Evolutionary conservation across 2,888 invertebrate genomes (phyloP).

Genomic region (Ochropacha duplaris): DNA sequence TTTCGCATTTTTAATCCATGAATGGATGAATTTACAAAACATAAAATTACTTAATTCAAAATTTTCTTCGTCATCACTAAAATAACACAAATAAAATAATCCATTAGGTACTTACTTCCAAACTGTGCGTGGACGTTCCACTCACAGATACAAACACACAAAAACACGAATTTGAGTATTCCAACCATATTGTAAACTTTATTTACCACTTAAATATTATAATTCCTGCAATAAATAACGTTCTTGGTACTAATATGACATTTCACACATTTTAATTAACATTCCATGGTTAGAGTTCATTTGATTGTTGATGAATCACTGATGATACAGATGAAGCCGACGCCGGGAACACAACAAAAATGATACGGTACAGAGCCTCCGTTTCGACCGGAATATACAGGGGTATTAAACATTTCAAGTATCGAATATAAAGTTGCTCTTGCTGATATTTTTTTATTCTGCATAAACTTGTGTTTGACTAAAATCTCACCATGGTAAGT

Average conservation of each 20-base stretch:
- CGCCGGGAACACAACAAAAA: conserved; percentile 58
- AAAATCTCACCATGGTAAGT: too few species aligned
- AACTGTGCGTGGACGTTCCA: conserved; percentile 69
- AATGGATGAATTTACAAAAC: too few species aligned
- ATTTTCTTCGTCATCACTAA: too few species aligned
- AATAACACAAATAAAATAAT: neutral
- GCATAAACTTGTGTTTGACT: too few species aligned
- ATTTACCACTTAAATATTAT: conserved; percentile 1
- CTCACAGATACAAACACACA: conserved; percentile 50
- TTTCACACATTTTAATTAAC: conserved; percentile 4
- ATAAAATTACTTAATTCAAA: too few species aligned
- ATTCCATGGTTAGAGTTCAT: conserved; percentile 12
- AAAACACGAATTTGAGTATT: conserved; percentile 35
- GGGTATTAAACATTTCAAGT: conserved; percentile 47
- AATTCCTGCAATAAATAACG: conserved; percentile 10
- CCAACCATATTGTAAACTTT: conserved; percentile 25
- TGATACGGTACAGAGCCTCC: conserved; percentile 69
- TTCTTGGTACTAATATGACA: neutral
- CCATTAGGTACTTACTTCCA: conserved; percentile 77
- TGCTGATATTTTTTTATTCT: too few species aligned
- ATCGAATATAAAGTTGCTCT: too few species aligned
- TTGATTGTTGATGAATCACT: conserved; percentile 12
- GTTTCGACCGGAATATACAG: conserved; percentile 56
- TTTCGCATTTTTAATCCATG: too few species aligned
- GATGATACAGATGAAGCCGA: conserved; percentile 25